These are phyloP conservation scores for Hermaeophaga mercurialis DNA, from an alignment of 2,888 invertebrate species.

Conservation along the genomic window DNA sequence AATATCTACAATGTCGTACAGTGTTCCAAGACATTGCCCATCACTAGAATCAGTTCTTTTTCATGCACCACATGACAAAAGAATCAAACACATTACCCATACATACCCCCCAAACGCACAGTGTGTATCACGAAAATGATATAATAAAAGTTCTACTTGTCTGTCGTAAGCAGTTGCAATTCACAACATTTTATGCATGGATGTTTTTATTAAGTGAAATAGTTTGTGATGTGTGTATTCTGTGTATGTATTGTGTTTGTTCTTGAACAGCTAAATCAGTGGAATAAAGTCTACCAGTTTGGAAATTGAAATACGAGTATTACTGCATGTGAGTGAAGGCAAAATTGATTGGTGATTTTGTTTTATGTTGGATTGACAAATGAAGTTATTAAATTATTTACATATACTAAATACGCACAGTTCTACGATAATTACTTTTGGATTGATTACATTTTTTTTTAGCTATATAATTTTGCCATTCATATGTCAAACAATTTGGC, in stretches of 20 bases:
- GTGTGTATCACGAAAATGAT: conserved; percentile 20
- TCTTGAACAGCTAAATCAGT: background rate
- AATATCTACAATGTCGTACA: too few species aligned
- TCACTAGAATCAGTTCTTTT: conserved; percentile 30
- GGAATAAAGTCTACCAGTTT: background rate
- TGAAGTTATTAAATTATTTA: too few species aligned
- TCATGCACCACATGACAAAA: conserved; percentile 44
- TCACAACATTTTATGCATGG: conserved; percentile 10
- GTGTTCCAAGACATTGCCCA: background rate
- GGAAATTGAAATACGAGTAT: background rate
- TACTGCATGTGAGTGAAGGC: conserved; percentile 2
- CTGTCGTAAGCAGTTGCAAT: conserved; percentile 16
- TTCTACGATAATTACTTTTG: too few species aligned
- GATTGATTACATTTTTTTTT: too few species aligned
- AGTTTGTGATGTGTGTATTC: conserved; percentile 10
- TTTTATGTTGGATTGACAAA: too few species aligned
- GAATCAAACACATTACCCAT: background rate
- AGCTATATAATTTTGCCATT: too few species aligned
- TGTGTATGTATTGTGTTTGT: conserved; percentile 2
- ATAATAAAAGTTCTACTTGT: conserved; percentile 23
- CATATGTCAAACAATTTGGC: too few species aligned
- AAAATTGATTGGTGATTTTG: too few species aligned
- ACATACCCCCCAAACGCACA: conserved; percentile 23
- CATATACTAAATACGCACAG: too few species aligned
- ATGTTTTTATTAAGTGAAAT: conserved; percentile 8